Base-by-base conservation (phyloP, 2,888 invertebrate species). In the Rhyacophila evoluta region DNA sequence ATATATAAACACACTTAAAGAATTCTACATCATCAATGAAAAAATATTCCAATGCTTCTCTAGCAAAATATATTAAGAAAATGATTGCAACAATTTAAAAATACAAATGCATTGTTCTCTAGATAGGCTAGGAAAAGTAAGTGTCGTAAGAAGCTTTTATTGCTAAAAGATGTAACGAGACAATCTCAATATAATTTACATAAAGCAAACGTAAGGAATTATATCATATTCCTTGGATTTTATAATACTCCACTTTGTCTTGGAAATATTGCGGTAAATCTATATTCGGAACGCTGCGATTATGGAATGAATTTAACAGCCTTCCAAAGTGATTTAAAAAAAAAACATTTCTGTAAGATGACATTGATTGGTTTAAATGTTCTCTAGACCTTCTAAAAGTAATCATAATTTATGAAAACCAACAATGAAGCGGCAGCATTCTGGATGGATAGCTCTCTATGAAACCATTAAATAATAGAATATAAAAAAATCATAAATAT, bases 1-100 rank as follows among this genome's bases (percentile, higher is more conserved):
- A 89, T 90, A n/a, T n/a, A 89, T 89, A 90, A 89, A 90, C 89
- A 89, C 89, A 88, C 88, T 89, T 89, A 89, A 89, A 89, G 72
- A 78, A 55, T 74, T 75, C 80, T 81, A 80, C 82, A 82, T 82
- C 77, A 77, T 75, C 74, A 72, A 74, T 77, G 39, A 75, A 79
- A 39, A 79, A 79, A 75, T 75, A 74, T 69, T 74, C 76, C 72
- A 80, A 79, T 74, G 79, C 78, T 80, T 79, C 73, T 81, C 77
- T 80, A 81, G 81, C 79, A 79, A 12, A 72, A 81, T 79, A 79
- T 79, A 79, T 81, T 74, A 75, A 78, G 55, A 71, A 74, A 72
- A 76, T 79, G 67, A 81, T 75, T 78, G 79, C 72, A 77, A 79
- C 75, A 75, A 55, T 73, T 74, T 71, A 81, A 78, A 78, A 73